These are phyloP conservation scores for Drosophila subobscura DNA, from an alignment of 1,140 invertebrate species.

Conservation along the genomic window DNA sequence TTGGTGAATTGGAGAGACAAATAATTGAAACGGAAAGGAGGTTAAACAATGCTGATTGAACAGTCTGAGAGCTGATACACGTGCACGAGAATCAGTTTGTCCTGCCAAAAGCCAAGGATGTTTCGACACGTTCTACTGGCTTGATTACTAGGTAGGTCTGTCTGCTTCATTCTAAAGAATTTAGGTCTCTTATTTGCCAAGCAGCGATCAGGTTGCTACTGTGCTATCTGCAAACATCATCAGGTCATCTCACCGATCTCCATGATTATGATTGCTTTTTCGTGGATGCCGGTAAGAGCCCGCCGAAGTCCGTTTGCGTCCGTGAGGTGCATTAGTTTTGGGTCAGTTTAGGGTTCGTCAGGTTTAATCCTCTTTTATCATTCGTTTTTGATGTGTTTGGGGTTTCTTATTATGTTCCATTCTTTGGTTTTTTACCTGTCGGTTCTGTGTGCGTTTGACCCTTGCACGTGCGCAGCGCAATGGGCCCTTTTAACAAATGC, in stretches of 20 bases:
- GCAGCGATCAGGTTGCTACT: slow-evolving; percentile 16
- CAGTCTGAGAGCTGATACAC: slow-evolving; percentile 28
- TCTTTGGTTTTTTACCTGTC: slow-evolving; percentile 58
- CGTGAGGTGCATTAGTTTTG: slow-evolving; percentile 67
- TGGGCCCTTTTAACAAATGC: slow-evolving; percentile 59
- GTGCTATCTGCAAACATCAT: slow-evolving; percentile 58
- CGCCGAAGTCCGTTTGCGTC: slow-evolving; percentile 23
- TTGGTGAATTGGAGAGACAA: no score
- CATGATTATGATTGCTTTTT: slow-evolving; percentile 41
- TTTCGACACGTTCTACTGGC: slow-evolving; percentile 31
- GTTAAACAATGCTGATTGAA: slow-evolving; percentile 10
- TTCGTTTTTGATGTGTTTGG: slow-evolving; percentile 44
- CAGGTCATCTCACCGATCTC: slow-evolving; percentile 41
- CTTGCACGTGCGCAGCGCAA: slow-evolving; percentile 68
- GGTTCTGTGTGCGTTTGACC: slow-evolving; percentile 42
- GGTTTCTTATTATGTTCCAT: slow-evolving; percentile 35
- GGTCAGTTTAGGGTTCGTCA: slow-evolving; percentile 73
- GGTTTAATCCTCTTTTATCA: slow-evolving; percentile 72
- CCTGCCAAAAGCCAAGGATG: slow-evolving; percentile 20
- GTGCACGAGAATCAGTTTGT: slow-evolving; percentile 36
- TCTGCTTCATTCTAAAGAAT: slow-evolving; percentile 9
- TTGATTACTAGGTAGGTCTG: background rate
- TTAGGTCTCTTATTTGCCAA: slow-evolving; percentile 42
- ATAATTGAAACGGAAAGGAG: background rate
- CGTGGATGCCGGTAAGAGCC: slow-evolving; percentile 38